A percentile compares a stretch with the other conserved stretches of the same genome.
Evolutionary conservation across 2,888 invertebrate species (phyloP).

Genomic region (Epicampocera succincta): DNA sequence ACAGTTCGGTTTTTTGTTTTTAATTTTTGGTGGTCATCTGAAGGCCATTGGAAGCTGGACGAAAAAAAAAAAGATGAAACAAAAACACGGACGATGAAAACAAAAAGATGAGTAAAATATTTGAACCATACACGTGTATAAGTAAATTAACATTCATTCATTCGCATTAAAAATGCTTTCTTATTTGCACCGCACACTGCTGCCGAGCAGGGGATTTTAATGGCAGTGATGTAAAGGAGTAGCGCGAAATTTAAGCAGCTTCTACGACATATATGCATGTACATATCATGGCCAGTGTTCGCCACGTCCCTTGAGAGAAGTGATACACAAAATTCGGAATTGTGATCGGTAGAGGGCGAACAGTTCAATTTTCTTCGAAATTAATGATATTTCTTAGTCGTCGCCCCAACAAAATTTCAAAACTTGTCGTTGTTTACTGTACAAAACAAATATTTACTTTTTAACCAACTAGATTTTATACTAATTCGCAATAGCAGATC

Average conservation of each 20-base stretch:
- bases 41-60: slow-evolving; percentile 61
- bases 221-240: slow-evolving; percentile 14
- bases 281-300: too few relatives aligned
- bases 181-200: slow-evolving; percentile 52
- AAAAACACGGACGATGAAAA: slow-evolving; percentile 40
- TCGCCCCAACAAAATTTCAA: too few relatives aligned
- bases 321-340: too few relatives aligned
- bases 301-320: too few relatives aligned
- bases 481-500: too few relatives aligned
- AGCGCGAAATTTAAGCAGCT: not conserved
- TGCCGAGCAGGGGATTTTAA: slow-evolving; percentile 8
- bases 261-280: too few relatives aligned
- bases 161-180: slow-evolving; percentile 61
- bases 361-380: too few relatives aligned
- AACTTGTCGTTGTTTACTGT: too few relatives aligned
- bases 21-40: slow-evolving; percentile 65
- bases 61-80: slow-evolving; percentile 37
- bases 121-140: slow-evolving; percentile 26
- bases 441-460: too few relatives aligned
- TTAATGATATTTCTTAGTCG: too few relatives aligned
- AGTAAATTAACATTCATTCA: slow-evolving; percentile 38
- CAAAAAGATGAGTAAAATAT: slow-evolving; percentile 41
- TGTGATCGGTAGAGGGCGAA: too few relatives aligned
- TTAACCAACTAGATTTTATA: too few relatives aligned
- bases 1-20: slow-evolving; percentile 26